Percentiles rank a stretch among this genome's conserved stretches.
These are phyloP conservation scores for Euglossa dilemma DNA, from an alignment of 1,140 invertebrate genomes.

Conservation along the genomic window DNA sequence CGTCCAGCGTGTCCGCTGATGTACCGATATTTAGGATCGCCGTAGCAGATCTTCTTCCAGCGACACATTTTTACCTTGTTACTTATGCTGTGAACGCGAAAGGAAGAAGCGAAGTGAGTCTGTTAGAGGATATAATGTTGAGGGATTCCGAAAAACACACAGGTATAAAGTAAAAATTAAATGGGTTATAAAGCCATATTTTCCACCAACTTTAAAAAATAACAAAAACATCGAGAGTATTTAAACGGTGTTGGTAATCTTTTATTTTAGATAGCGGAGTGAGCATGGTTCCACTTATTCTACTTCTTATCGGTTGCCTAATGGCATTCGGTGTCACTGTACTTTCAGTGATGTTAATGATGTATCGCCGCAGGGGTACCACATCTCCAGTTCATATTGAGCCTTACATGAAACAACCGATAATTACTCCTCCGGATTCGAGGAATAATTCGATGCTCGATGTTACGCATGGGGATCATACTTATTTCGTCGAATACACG, in stretches of 20 bases:
- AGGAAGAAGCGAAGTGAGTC: slow-evolving; percentile 90
- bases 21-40: slow-evolving; percentile 88
- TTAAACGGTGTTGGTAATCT: neutral
- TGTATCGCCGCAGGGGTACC: slow-evolving; percentile 79
- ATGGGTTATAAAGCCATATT: neutral
- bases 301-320: slow-evolving; percentile 84
- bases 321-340: slow-evolving; percentile 85
- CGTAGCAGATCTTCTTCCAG: slow-evolving; percentile 85
- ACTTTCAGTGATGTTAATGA: slow-evolving; percentile 84
- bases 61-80: slow-evolving; percentile 84
- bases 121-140: slow-evolving; percentile 92
- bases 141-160: slow-evolving; percentile 93
- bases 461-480: slow-evolving; percentile 83
- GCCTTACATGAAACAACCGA: slow-evolving; percentile 84
- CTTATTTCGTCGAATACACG: slow-evolving; percentile 80
- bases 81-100: slow-evolving; percentile 94
- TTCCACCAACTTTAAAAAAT: neutral
- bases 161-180: slow-evolving; percentile 82
- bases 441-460: slow-evolving; percentile 82
- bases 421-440: slow-evolving; percentile 82
- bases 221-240: neutral
- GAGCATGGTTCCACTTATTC: slow-evolving; percentile 85
- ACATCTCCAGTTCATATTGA: slow-evolving; percentile 82
- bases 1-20: slow-evolving; percentile 83
- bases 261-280: slow-evolving; percentile 84